Percentiles rank a stretch among this genome's conserved stretches.
Evolutionary conservation across 2,113 vertebrate genomes (phyloP).

Genomic region (Panthera uncia): DNA sequence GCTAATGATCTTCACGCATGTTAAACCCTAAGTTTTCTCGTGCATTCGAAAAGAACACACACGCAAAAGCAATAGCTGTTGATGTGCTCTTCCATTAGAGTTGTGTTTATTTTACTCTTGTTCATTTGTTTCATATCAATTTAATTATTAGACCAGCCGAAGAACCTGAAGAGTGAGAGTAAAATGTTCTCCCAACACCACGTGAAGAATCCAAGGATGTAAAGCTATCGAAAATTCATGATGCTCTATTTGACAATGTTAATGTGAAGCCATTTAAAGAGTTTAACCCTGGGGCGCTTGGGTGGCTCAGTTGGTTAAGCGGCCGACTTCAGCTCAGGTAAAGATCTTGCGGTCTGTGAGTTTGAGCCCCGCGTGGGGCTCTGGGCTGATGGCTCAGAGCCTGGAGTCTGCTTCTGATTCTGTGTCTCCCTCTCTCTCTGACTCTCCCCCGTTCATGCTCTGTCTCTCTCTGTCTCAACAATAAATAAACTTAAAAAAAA

Average conservation of each 20-base stretch:
- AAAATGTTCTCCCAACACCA: background rate
- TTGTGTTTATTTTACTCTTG: background rate
- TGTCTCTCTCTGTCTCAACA: too few relatives aligned
- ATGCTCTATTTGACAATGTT: background rate
- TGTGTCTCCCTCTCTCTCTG: too few relatives aligned
- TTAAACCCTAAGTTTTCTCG: background rate
- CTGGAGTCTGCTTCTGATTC: too few relatives aligned
- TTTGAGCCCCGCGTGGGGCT: rapidly evolving
- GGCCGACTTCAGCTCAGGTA: too few relatives aligned
- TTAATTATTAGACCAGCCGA: background rate
- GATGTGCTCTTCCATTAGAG: background rate
- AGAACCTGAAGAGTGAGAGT: background rate
- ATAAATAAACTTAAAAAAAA: too few relatives aligned
- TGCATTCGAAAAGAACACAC: background rate
- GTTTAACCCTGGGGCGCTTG: background rate
- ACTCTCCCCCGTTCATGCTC: too few relatives aligned
- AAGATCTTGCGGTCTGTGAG: too few relatives aligned
- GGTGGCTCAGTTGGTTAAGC: too few relatives aligned
- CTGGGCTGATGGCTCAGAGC: too few relatives aligned
- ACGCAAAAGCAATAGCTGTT: background rate
- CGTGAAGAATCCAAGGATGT: background rate
- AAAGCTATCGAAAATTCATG: background rate
- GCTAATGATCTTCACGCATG: background rate
- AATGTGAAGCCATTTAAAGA: background rate
- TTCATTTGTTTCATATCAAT: background rate